Evolutionary conservation across 2,797 vertebrate genomes (phyloP), one percentile per base, ranked within the genome.

Genomic region (Sternotherus odoratus): DNA sequence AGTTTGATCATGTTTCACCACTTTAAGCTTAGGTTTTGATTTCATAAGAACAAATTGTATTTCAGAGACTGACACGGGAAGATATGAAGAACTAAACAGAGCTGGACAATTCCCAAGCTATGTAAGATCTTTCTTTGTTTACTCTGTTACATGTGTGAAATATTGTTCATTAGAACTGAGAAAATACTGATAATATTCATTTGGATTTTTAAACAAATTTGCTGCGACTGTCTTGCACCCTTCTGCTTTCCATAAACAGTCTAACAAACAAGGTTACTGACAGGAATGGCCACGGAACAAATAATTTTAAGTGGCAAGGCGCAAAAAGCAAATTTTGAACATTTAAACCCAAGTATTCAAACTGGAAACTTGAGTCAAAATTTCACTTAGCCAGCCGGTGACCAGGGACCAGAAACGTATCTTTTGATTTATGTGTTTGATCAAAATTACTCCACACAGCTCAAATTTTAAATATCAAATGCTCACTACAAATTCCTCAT

Each of bases 281-380:
- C 8, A 28, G 17, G 23, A 85, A 91, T 69, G 15, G 86, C 82
- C 36, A 57, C 5, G 77, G 8, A 90, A 79, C 9, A 21, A 50
- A 77, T 8, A 2, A 49, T 87, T 90, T 83, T 3, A 95, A 85
- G 1, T 33, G 4, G 83, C 10, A 51, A 50, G 54, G 48, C 36
- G 30, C 36, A 85, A 88, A 92, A 91, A 83, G 8, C 23, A 84
- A 9, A 10, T 63, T 93, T 93, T 88, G 17, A 66, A 91, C 48
- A 91, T 77, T 43, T 26, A 90, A 83, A 78, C 49, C 6, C 84
- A 23, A 87, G 46, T 2, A 94, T 13, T 60, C 13, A 80, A 78
- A 50, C 79, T 77, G 51, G 3, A 83, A 7, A 49, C 92, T n/a
- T 93, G 7, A 54, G 56, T 92, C 90, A 77, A 1, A 79, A 13